Conservation (phyloP, 2,113 vertebrate species). For the Nipponia nippon region DNA sequence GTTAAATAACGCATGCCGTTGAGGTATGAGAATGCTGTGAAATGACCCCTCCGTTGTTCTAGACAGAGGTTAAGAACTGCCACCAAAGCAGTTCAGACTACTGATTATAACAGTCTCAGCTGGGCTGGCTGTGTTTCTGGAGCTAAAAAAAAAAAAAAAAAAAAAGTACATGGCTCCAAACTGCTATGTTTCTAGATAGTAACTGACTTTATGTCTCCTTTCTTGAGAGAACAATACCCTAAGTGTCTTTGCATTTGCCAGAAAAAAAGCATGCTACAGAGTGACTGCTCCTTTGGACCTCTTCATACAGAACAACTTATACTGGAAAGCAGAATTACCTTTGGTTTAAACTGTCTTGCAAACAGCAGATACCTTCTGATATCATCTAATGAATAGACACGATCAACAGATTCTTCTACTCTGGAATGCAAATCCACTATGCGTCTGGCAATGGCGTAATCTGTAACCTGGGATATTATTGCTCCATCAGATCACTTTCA, state of each 20-base stretch:
- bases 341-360: conserved; percentile 96
- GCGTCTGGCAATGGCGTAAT: conserved; percentile 95
- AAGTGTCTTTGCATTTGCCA: background rate
- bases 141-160: background rate
- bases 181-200: background rate
- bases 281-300: background rate
- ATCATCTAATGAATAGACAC: conserved; percentile 93
- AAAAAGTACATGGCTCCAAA: background rate
- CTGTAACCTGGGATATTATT: conserved; percentile 81
- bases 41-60: accelerated
- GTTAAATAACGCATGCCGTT: background rate
- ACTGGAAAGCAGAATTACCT: conserved; percentile 74
- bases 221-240: background rate
- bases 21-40: background rate
- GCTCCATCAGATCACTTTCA: background rate
- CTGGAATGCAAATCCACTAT: conserved; percentile 96
- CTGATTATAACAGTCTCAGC: background rate
- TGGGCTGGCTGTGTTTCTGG: background rate
- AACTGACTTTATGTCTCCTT: background rate
- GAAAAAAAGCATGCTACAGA: background rate
- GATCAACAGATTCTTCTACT: conserved; percentile 89
- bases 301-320: background rate
- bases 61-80: background rate
- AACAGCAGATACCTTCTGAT: conserved; percentile 96
- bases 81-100: background rate